Evolutionary conservation across 2,113 vertebrate genomes (phyloP), one percentile per base, ranked within the genome.

Genomic region (Piaya cayana): DNA sequence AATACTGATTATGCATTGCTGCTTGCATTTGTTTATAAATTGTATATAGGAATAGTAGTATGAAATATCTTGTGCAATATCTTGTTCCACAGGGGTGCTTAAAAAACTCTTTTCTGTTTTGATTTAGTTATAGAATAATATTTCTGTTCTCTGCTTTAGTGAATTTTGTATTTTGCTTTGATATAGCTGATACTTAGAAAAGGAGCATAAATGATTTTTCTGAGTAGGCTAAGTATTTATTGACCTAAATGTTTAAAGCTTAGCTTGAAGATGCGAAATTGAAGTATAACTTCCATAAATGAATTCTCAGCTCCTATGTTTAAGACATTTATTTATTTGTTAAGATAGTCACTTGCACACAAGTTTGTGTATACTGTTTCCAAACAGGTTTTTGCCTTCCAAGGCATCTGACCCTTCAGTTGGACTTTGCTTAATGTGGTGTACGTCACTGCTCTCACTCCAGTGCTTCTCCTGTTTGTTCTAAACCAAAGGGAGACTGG

Each of bases 71-170:
- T 84, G 77, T 78, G 59, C 8, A 25, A 3, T 22, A n/a, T n/a
- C n/a, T n/a, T n/a, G n/a, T 60, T 86, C n/a, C n/a, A 70, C 18
- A 23, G 69, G 65, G 19, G 9, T 67, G 19, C 29, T 88, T 60
- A 75, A 42, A 92, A 95, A 36, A 6, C 11, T 42, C 59, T 79
- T 29, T 34, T 56, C 58, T 80, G 27, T 80, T 92, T 88, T 12
- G 9, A 34, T 79, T 88, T 37, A 56, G 29, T 69, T 96, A 55
- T 77, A 60, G 59, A 83, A 71, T 79, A 82, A 62, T 88, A 81
- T 62, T 92, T 92, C 88, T 92, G 29, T 77, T 86, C 47, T 81
- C 30, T 86, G 9, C 26, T 78, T 81, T 45, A 39, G 21, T 43
- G 43, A 49, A 25, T 92, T 92, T 72, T 36, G 15, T 77, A n/a